Evolutionary conservation across 2,113 vertebrate species (phyloP).

Genomic region (Ceratotherium simum): DNA sequence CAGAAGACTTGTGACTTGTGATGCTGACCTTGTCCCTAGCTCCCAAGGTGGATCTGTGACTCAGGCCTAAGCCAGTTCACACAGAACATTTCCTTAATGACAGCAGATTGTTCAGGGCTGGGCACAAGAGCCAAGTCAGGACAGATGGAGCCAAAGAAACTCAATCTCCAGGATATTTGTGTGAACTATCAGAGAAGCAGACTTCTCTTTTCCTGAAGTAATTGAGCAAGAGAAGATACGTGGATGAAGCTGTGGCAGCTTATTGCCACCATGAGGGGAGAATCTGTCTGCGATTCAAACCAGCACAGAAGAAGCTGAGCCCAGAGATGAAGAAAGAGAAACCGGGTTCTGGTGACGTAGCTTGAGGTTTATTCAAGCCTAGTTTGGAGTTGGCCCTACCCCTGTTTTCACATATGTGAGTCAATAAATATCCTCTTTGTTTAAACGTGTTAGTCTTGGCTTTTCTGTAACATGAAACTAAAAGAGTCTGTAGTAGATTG

Average conservation of each 20-base stretch:
- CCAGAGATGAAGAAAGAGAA: conserved; percentile 22
- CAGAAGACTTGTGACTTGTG: neutral
- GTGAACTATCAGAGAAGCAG: conserved; percentile 14
- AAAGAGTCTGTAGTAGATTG: neutral
- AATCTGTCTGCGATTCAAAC: neutral
- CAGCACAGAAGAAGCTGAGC: neutral
- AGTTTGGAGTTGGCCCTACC: neutral
- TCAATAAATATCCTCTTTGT: neutral
- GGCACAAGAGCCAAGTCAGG: neutral
- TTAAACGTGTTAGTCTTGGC: conserved; percentile 5
- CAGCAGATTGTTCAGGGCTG: neutral
- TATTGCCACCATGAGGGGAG: neutral
- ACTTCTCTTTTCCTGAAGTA: conserved; percentile 27
- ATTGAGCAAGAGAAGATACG: conserved; percentile 21
- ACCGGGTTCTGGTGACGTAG: neutral
- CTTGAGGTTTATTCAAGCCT: neutral
- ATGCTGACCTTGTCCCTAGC: neutral
- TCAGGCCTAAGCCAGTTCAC: neutral
- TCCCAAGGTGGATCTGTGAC: neutral
- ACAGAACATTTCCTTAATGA: neutral
- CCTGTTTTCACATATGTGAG: neutral
- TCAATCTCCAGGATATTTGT: neutral
- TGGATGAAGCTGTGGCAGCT: neutral
- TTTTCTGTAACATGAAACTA: neutral
- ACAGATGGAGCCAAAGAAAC: conserved; percentile 32